These are phyloP conservation scores for Tyto alba DNA, from an alignment of 2,113 vertebrate genomes.

Conservation along the genomic window DNA sequence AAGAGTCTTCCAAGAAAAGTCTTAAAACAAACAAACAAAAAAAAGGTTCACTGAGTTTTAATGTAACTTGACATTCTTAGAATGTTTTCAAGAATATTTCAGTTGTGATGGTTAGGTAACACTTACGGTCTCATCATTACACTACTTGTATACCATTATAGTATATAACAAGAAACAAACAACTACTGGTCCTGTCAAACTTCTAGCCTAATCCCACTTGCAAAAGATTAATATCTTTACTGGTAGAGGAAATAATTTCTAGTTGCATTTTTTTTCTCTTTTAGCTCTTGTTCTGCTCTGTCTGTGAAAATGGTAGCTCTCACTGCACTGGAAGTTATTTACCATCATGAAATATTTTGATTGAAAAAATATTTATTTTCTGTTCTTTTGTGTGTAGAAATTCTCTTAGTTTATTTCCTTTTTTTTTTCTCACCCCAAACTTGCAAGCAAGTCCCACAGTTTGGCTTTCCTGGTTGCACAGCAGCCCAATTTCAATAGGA, in stretches of 20 bases:
- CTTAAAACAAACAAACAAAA: background rate
- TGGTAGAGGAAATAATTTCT: background rate
- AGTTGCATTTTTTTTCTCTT: background rate
- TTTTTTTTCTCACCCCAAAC: background rate
- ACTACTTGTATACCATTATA: background rate
- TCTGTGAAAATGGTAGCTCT: background rate
- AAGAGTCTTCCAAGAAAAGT: background rate
- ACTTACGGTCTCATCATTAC: background rate
- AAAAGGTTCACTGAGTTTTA: background rate
- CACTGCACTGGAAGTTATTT: background rate
- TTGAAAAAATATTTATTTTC: background rate
- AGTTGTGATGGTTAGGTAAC: background rate
- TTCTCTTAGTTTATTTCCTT: background rate
- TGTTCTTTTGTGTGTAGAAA: background rate
- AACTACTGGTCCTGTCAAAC: background rate
- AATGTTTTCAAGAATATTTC: background rate
- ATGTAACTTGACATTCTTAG: background rate
- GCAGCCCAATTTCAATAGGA: background rate
- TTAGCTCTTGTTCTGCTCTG: background rate
- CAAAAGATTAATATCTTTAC: background rate
- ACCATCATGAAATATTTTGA: background rate
- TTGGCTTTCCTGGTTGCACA: background rate
- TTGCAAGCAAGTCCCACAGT: background rate
- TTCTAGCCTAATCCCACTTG: background rate
- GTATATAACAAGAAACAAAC: background rate